phyloP scores from a whole-genome alignment of 1,140 invertebrate species.

The Drosophila ohnishii region DNA sequence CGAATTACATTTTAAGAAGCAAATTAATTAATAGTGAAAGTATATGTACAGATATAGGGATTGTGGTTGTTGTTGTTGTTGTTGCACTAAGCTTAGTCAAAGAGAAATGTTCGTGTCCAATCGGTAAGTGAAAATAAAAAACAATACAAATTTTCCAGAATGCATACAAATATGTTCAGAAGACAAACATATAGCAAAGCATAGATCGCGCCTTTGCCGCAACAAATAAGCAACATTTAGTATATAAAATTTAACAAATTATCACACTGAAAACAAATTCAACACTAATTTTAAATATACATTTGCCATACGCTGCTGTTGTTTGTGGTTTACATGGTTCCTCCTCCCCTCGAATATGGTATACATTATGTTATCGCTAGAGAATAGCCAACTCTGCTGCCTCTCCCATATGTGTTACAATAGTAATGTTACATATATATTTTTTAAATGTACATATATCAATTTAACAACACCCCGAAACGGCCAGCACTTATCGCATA shows the following conservation, averaged over 20 bases:
- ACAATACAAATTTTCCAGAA: constrained; percentile 9
- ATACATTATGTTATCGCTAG: constrained; percentile 67
- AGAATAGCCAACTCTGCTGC: constrained; percentile 67
- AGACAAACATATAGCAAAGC: constrained; percentile 39
- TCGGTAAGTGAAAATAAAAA: constrained; percentile 21
- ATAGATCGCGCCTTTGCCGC: constrained; percentile 36
- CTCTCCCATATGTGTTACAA: constrained; percentile 27
- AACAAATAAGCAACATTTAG: constrained; percentile 73
- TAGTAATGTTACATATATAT: constrained; percentile 27
- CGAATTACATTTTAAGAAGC: constrained; percentile 54
- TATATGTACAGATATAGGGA: constrained; percentile 57
- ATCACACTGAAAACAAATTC: constrained; percentile 81
- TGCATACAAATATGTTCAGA: constrained; percentile 15
- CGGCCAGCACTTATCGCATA: constrained; percentile 41
- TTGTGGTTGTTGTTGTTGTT: constrained; percentile 14
- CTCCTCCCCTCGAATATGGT: constrained; percentile 58
- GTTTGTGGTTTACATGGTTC: constrained; percentile 41
- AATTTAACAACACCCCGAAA: constrained; percentile 72
- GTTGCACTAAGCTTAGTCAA: constrained; percentile 12
- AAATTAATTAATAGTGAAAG: constrained; percentile 36
- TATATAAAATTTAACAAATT: constrained; percentile 79
- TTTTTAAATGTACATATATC: constrained; percentile 62
- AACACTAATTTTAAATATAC: constrained; percentile 77
- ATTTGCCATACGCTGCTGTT: constrained; percentile 36
- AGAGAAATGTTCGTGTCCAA: constrained; percentile 23